These are phyloP conservation scores for Augochlora pura DNA, from an alignment of 1,140 invertebrate species.

Conservation along the genomic window DNA sequence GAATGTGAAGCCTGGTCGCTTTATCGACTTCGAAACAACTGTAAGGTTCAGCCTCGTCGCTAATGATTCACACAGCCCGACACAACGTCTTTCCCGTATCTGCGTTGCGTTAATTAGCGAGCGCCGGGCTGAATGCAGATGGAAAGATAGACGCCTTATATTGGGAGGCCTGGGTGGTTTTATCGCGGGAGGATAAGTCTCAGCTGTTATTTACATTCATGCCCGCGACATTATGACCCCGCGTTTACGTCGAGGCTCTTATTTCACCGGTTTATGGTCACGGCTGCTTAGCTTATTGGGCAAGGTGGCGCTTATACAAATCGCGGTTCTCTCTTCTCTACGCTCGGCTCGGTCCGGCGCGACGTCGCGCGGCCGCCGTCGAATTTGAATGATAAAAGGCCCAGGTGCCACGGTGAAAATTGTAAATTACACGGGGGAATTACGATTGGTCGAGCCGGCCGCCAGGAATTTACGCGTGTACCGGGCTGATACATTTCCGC, in stretches of 20 bases:
- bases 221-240: slow-evolving; percentile 2
- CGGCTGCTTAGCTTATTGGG: slow-evolving; percentile 27
- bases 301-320: slow-evolving; percentile 33
- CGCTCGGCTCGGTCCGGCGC: too few relatives aligned
- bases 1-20: slow-evolving; percentile 8
- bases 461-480: slow-evolving; percentile 40
- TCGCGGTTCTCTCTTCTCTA: background rate
- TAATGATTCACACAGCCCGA: slow-evolving; percentile 43
- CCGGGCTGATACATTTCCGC: slow-evolving; percentile 7
- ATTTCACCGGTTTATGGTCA: slow-evolving; percentile 28
- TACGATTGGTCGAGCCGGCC: slow-evolving; percentile 27
- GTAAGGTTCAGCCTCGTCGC: background rate
- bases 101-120: slow-evolving; percentile 47
- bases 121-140: slow-evolving; percentile 20
- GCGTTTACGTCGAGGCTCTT: slow-evolving; percentile 9
- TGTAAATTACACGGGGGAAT: slow-evolving; percentile 38
- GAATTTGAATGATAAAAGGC: slow-evolving; percentile 42
- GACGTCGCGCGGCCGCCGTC: background rate
- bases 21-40: slow-evolving; percentile 13
- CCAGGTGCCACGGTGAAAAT: background rate
- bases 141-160: slow-evolving; percentile 47
- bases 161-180: slow-evolving; percentile 15
- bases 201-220: slow-evolving; percentile 7
- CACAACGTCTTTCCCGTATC: slow-evolving; percentile 37
- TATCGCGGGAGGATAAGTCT: slow-evolving; percentile 18